Conservation (phyloP, 1,140 invertebrate genomes). For the Pogonomyrmex californicus region DNA sequence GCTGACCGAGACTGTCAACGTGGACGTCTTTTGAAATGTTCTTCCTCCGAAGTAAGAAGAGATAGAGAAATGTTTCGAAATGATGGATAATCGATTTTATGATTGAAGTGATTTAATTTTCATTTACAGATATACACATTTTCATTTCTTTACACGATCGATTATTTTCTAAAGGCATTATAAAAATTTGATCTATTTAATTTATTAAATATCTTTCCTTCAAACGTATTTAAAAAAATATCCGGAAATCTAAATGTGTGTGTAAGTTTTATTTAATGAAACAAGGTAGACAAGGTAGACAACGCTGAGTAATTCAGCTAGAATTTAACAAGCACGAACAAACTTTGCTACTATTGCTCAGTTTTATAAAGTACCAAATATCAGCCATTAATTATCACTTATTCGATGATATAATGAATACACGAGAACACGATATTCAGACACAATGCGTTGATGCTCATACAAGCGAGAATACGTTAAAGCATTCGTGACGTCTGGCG, state of each 20-base stretch:
- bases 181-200: not conserved
- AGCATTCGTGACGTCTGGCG: not conserved
- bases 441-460: not conserved
- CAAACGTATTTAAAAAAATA: not conserved
- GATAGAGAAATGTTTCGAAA: slow-evolving; percentile 19
- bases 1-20: slow-evolving; percentile 19
- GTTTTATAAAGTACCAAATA: not conserved
- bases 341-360: not conserved
- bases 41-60: not conserved
- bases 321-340: not conserved
- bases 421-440: not conserved
- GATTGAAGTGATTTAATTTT: slow-evolving; percentile 26
- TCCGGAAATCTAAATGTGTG: too few relatives aligned
- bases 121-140: not conserved
- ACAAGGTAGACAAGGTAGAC: not conserved
- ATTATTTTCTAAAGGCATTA: not conserved
- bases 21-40: not conserved
- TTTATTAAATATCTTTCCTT: not conserved
- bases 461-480: not conserved
- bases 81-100: not conserved
- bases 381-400: not conserved
- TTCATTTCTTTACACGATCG: not conserved
- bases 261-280: not conserved
- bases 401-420: not conserved
- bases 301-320: not conserved